These are phyloP conservation scores for Patella vulgata DNA, from an alignment of 1,140 invertebrate genomes.

Conservation along the genomic window DNA sequence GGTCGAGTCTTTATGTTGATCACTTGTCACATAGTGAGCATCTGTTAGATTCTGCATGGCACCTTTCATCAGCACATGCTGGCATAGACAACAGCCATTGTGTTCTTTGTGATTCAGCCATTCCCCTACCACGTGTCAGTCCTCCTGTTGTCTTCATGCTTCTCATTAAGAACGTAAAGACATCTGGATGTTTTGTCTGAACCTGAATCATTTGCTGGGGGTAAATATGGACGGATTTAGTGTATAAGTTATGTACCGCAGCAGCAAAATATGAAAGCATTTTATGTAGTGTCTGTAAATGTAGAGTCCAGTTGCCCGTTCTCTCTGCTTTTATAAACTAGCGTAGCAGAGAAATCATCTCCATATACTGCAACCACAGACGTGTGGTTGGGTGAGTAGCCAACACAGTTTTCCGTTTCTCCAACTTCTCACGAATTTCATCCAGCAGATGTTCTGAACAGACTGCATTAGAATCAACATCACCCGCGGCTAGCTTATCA, in stretches of 20 bases:
- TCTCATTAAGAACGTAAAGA: slow-evolving; percentile 20
- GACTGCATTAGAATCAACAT: neutral
- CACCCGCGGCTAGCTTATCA: neutral
- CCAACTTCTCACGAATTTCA: too few relatives aligned
- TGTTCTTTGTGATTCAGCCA: slow-evolving; percentile 28
- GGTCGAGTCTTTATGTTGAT: slow-evolving; percentile 32
- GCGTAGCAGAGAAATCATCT: slow-evolving; percentile 30
- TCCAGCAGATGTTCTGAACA: neutral
- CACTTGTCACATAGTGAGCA: slow-evolving; percentile 22
- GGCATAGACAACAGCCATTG: slow-evolving; percentile 41
- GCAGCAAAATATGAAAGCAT: slow-evolving; percentile 65
- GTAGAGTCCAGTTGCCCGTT: slow-evolving; percentile 33
- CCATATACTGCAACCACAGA: slow-evolving; percentile 34
- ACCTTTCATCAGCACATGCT: slow-evolving; percentile 32
- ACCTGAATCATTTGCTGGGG: slow-evolving; percentile 61
- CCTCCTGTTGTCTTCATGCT: slow-evolving; percentile 4
- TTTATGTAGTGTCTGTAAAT: slow-evolving; percentile 37
- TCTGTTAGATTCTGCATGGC: slow-evolving; percentile 28
- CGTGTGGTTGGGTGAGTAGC: neutral
- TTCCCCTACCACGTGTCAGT: slow-evolving; percentile 11
- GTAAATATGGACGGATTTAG: slow-evolving; percentile 66
- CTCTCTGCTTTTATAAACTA: slow-evolving; percentile 36
- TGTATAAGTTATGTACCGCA: slow-evolving; percentile 65
- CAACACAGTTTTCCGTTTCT: too few relatives aligned
- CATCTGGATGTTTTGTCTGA: slow-evolving; percentile 25